phyloP scores from a whole-genome alignment of 1,140 invertebrate genomes.

The Marisa cornuarietis region DNA sequence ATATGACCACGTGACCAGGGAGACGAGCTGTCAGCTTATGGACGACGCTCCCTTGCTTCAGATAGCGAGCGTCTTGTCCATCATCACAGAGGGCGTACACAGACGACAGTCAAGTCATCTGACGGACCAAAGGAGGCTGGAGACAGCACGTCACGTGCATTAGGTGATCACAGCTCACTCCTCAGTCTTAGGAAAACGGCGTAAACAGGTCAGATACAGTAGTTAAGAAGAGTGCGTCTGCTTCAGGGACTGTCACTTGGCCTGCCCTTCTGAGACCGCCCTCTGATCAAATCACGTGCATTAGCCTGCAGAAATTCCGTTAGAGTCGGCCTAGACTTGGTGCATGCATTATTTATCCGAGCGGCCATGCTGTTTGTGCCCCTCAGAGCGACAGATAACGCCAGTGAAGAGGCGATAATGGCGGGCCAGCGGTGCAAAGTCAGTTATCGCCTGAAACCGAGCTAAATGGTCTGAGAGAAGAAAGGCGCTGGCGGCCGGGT shows the following conservation, averaged over 20 bases:
- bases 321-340: conserved; percentile 25
- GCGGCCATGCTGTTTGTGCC: conserved; percentile 26
- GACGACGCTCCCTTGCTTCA: not conserved
- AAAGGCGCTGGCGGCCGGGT: not conserved
- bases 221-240: no score
- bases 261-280: conserved; percentile 7
- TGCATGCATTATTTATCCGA: conserved; percentile 28
- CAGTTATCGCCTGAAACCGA: conserved; percentile 23
- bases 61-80: no score
- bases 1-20: not conserved
- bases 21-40: not conserved
- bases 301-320: conserved; percentile 26
- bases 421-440: conserved; percentile 24
- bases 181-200: no score
- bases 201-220: no score
- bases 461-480: conserved; percentile 15
- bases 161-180: no score
- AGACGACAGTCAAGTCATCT: no score
- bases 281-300: conserved; percentile 29
- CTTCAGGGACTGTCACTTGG: not conserved
- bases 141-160: no score
- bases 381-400: conserved; percentile 23
- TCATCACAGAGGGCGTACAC: no score
- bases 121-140: no score
- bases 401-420: conserved; percentile 19